Evolutionary conservation across 2,113 vertebrate species (phyloP).

Genomic region (Holacanthus passer): DNA sequence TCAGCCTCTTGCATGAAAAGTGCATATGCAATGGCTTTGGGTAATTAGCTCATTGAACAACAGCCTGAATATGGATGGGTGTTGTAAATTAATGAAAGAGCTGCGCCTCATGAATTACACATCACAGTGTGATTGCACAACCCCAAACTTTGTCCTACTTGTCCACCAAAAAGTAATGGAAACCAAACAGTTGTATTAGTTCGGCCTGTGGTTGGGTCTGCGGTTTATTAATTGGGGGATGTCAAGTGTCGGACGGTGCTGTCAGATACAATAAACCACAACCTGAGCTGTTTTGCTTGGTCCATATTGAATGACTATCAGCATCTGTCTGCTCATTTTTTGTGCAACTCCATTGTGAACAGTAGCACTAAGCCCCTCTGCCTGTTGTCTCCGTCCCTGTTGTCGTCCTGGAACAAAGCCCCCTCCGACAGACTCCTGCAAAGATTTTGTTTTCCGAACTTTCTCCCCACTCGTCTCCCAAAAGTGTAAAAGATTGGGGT

Average conservation of each 20-base stretch:
- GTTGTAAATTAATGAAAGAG: not conserved
- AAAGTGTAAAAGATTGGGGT: conserved; percentile 9
- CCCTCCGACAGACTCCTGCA: not conserved
- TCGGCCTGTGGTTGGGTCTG: not conserved
- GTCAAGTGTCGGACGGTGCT: not conserved
- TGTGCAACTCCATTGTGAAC: not conserved
- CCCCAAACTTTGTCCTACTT: not conserved
- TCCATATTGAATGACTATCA: not conserved
- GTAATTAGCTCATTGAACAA: conserved; percentile 3
- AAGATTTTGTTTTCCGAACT: conserved; percentile 40
- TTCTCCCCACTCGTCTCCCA: conserved; percentile 33
- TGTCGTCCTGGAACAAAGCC: not conserved
- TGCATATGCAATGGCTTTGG: not conserved
- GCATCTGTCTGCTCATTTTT: not conserved
- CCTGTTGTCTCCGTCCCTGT: not conserved
- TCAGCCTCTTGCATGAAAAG: not conserved
- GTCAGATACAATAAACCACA: conserved; percentile 11
- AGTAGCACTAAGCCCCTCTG: not conserved
- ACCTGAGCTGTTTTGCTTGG: not conserved
- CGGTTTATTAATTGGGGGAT: not conserved
- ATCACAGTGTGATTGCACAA: not conserved
- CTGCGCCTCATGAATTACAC: conserved; percentile 6
- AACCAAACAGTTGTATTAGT: not conserved
- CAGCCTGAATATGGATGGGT: not conserved
- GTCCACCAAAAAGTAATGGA: not conserved